A percentile compares a stretch with the other conserved stretches of the same genome.
Evolutionary conservation across 2,888 invertebrate genomes (phyloP).

Genomic region (Phyllotreta cruciferae): DNA sequence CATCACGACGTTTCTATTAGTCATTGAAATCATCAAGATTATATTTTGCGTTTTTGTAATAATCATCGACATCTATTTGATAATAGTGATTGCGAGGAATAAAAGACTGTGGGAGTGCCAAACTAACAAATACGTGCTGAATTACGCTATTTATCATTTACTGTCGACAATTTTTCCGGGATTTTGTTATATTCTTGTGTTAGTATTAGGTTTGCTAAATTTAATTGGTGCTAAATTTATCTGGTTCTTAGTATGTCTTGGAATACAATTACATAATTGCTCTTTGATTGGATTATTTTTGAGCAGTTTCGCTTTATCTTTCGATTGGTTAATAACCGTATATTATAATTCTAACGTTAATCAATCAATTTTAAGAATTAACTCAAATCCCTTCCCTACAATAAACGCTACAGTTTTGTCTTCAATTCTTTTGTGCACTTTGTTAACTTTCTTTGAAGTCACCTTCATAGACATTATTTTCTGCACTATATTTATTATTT

Average conservation of each 20-base stretch:
- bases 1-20: too few relatives aligned
- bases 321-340: constrained; percentile 7
- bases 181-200: neutral
- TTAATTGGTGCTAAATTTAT: neutral
- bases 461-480: neutral
- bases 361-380: neutral
- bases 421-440: neutral
- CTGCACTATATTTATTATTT: neutral
- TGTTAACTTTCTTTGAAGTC: neutral
- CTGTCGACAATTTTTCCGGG: too few relatives aligned
- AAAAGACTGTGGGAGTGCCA: neutral
- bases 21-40: too few relatives aligned
- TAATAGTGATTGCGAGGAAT: neutral
- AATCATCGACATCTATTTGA: neutral
- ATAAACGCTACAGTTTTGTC: too few relatives aligned
- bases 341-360: neutral
- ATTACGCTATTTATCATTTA: neutral
- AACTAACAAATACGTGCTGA: neutral
- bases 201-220: neutral
- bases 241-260: neutral
- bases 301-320: constrained; percentile 2
- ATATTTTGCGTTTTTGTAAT: neutral
- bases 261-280: neutral
- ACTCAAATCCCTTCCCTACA: neutral
- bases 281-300: neutral